Percentiles rank a stretch among this genome's conserved stretches.
These are phyloP conservation scores for Caloenas nicobarica DNA, from an alignment of 2,113 vertebrate genomes.

Conservation along the genomic window DNA sequence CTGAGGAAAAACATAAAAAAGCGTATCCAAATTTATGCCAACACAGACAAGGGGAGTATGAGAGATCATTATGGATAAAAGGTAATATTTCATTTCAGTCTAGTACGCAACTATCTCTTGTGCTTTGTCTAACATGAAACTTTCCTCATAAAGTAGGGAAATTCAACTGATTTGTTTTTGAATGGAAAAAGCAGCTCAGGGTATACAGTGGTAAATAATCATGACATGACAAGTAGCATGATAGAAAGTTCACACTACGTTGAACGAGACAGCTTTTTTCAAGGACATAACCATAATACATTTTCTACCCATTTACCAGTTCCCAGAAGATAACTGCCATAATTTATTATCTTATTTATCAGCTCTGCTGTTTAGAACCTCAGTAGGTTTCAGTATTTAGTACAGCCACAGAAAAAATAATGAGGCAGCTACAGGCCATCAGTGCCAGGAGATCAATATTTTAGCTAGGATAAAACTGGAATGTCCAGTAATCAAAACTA, in stretches of 20 bases:
- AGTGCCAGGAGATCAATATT: conserved; percentile 15
- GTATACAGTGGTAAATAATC: neutral
- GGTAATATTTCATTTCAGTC: neutral
- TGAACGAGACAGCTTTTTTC: conserved; percentile 14
- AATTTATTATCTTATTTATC: conserved; percentile 58
- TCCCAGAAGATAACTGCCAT: neutral
- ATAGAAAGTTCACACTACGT: neutral
- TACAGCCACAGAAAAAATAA: conserved; percentile 56
- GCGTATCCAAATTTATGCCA: neutral
- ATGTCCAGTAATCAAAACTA: neutral
- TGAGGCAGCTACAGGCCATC: neutral
- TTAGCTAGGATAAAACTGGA: conserved; percentile 21
- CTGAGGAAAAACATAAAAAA: neutral
- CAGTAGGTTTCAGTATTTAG: conserved; percentile 25
- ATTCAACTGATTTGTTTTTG: neutral
- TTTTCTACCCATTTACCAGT: conserved; percentile 31
- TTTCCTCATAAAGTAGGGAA: neutral
- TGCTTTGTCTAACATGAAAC: neutral
- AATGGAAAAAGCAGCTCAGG: neutral
- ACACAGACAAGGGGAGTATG: neutral
- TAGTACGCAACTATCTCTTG: neutral
- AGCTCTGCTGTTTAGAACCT: conserved; percentile 35
- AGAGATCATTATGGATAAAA: neutral
- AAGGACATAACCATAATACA: conserved; percentile 10
- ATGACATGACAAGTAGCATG: neutral